Base-by-base conservation (phyloP, 1,140 invertebrate genomes). In the Drosophila baimaii region DNA sequence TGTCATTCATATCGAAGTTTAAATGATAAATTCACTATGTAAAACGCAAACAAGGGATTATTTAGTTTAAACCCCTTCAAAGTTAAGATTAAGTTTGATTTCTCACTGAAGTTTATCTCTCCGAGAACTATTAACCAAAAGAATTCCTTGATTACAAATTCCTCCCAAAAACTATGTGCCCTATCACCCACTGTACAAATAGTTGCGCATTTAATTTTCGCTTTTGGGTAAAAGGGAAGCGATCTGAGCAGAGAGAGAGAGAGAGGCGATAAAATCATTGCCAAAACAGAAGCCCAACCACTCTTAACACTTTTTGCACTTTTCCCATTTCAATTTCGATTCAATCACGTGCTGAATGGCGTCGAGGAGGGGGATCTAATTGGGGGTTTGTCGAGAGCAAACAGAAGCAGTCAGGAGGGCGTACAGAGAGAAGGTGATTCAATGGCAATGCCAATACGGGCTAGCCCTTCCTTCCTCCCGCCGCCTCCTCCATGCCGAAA, bases 241-340 rank as follows among this genome's bases (percentile, higher is more conserved):
- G 15, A 72, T 72, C 52, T 29, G 13, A n/a, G 13, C 31, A 21
- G 13, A 35, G 17, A 19, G 69, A 39, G 29, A 25, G 35, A 33
- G 44, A 70, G 52, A 51, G 52, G 37, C 33, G 69, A 70, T 71
- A 37, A 47, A 58, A 71, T 46, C 57, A 33, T 21, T 73, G 70
- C 69, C 70, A 73, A 73, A 73, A 73, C 70, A 73, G 70, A 73
- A 73, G 70, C 69, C 54, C 64, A 21, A 23, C n/a, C 12, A 51
- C n/a, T 52, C 49, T 21, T 3, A n/a, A 21, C 21, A 49, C 47
- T 66, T 46, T 66, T 70, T 43, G 57, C 66, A 69, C 64, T 69
- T 65, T 65, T 65, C 37, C 55, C 66, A 71, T 43, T 56, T 73
- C 64, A 55, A 70, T 68, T 70, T 25, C 35, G 57, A 66, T 66